These are phyloP conservation scores for Pachyrhynchus sulphureomaculatus DNA, from an alignment of 1,140 invertebrate genomes.

Conservation along the genomic window DNA sequence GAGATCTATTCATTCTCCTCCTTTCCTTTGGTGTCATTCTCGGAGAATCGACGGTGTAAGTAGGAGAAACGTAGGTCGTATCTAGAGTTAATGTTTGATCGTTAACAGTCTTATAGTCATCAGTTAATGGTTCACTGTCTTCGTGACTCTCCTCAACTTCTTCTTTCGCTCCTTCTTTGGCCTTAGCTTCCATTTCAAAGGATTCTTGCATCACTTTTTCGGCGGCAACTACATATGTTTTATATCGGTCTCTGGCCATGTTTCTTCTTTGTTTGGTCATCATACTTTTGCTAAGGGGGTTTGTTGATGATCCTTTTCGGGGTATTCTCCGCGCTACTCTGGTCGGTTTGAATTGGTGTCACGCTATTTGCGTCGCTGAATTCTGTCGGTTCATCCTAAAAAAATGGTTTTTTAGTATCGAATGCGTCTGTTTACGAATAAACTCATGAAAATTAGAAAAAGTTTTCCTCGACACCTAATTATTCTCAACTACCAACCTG, in stretches of 20 bases:
- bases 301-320: conserved; percentile 61
- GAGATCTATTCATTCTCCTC: conserved; percentile 63
- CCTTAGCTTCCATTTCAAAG: conserved; percentile 36
- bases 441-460: too few species aligned
- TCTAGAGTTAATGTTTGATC: conserved; percentile 3
- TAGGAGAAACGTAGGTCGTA: conserved; percentile 10
- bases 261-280: conserved; percentile 76
- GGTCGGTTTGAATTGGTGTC: conserved; percentile 54
- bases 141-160: conserved; percentile 5
- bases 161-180: conserved; percentile 2
- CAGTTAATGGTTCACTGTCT: neutral
- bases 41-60: conserved; percentile 22
- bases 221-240: conserved; percentile 74
- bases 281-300: conserved; percentile 55
- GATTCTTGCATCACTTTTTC: conserved; percentile 52
- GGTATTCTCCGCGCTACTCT: conserved; percentile 71
- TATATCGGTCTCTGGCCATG: conserved; percentile 69
- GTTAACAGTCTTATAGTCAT: conserved; percentile 49
- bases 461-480: too few species aligned
- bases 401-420: too few species aligned
- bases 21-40: conserved; percentile 68
- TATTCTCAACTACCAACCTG: too few species aligned
- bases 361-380: conserved; percentile 50
- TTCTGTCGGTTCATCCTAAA: conserved; percentile 38
- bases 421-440: too few species aligned